Evolutionary conservation across 2,113 vertebrate species (phyloP).

Genomic region (Rynchops niger): DNA sequence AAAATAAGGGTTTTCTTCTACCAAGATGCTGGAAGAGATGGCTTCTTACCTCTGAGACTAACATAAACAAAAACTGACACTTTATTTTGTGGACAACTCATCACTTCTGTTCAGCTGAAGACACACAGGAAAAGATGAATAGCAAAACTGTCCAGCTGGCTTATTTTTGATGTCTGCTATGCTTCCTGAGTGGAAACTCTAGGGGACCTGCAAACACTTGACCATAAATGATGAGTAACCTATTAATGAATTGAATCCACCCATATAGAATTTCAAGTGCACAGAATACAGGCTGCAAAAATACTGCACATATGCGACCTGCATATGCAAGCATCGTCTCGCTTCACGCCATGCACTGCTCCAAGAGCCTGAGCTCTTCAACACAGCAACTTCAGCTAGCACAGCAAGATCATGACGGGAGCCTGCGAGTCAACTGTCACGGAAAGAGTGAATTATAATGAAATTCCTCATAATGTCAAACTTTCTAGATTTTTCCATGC

Average conservation of each 20-base stretch:
- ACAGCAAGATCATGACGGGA: neutral
- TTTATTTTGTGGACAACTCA: neutral
- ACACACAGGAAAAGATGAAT: neutral
- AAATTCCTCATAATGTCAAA: neutral
- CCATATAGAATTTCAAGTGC: neutral
- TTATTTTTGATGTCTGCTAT: neutral
- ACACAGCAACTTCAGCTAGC: neutral
- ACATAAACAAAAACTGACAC: neutral
- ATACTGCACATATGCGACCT: neutral
- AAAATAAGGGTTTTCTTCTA: neutral
- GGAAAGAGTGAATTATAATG: neutral
- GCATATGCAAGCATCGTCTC: neutral
- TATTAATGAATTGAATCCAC: neutral
- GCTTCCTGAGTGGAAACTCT: neutral
- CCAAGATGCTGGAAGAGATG: neutral
- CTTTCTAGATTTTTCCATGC: neutral
- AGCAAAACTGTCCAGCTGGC: neutral
- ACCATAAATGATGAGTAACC: neutral
- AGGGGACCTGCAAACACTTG: neutral
- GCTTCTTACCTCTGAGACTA: neutral
- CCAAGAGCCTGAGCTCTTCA: neutral
- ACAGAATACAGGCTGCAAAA: neutral
- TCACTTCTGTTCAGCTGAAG: slow-evolving; percentile 18
- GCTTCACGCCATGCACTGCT: neutral
- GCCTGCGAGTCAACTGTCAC: neutral